phyloP scores from a whole-genome alignment of 2,888 invertebrate species.

The Rhagonycha lutea region DNA sequence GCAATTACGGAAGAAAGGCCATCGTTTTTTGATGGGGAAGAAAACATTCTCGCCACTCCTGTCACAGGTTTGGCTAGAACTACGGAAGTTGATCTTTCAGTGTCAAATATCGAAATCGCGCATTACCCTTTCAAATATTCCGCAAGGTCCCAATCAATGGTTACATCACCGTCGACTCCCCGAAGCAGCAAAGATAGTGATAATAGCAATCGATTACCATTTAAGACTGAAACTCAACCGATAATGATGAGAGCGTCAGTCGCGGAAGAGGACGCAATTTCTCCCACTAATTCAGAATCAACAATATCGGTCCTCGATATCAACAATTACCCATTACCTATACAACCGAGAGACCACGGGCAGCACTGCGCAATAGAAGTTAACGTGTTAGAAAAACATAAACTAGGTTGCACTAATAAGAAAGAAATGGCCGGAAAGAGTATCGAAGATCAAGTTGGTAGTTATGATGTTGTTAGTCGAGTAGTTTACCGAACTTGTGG shows the following conservation, averaged over 20 bases:
- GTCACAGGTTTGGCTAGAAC: neutral
- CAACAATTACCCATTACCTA: neutral
- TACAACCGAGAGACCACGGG: slow-evolving; percentile 34
- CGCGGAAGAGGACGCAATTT: neutral
- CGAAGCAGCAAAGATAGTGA: neutral
- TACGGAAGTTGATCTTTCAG: neutral
- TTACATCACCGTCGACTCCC: neutral
- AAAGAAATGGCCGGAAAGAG: slow-evolving; percentile 29
- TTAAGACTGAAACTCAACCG: neutral
- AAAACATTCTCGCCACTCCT: no score
- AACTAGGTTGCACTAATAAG: slow-evolving; percentile 30
- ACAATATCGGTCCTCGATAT: neutral
- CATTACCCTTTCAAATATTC: neutral
- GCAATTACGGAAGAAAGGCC: neutral
- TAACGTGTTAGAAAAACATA: slow-evolving; percentile 40
- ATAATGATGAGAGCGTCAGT: neutral
- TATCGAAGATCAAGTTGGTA: slow-evolving; percentile 35
- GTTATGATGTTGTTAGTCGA: slow-evolving; percentile 33
- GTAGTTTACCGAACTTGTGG: slow-evolving; percentile 11
- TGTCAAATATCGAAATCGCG: neutral
- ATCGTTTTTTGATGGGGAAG: neutral
- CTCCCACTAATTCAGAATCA: neutral
- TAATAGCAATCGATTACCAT: neutral
- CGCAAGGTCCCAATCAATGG: neutral
- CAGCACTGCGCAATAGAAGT: slow-evolving; percentile 39